Base-by-base conservation (phyloP, 1,140 invertebrate genomes). In the Latrodectus geometricus region DNA sequence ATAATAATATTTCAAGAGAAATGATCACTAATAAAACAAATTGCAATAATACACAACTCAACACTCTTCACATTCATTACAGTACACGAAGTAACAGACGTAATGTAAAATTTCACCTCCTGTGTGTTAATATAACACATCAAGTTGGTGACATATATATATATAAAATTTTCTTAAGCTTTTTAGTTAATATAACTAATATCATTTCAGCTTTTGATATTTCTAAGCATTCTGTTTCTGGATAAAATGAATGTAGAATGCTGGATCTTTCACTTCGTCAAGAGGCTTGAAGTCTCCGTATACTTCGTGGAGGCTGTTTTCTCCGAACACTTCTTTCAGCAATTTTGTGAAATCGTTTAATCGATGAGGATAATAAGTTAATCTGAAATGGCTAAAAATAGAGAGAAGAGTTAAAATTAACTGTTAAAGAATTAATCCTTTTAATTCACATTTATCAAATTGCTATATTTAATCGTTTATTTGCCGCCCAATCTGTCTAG, bases 331-430 rank as follows among this genome's bases (percentile, higher is more conserved):
- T 81, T 95, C 94, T 66, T 92, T 91, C 17, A 97, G 90, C 91
- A 96, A 94, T 4, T 92, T 89, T 0, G 92, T 94, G 90, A 97
- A 97, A 3, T 92, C 91, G 12, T 93, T 92, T 76, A 97, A 90
- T 70, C 93, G 93, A 89, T 97, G 96, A 8, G 96, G 96, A 91
- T 96, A 96, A 90, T 97, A 97, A 8, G 95, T 96, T 17, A 97
- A 91, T 15, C 96, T 93, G 91, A 97, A 97, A 89, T 96, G 94
- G 89, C 94, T 96, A 90, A 93, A 93, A 88, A 73, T 89, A 83
- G 89, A 79, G 89, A 89, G 87, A 69, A n/a, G n/a, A n/a, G n/a
- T n/a, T n/a, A n/a, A 50, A 82, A 69, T 84, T n/a, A 48, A 35
- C 35, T 3, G 35, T 35, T 35, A 35, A 35, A 35, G 35, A 35